Percentiles rank a stretch among this genome's conserved stretches.
These are phyloP conservation scores for Embiotoca jacksoni DNA, from an alignment of 2,113 vertebrate genomes.

Conservation along the genomic window DNA sequence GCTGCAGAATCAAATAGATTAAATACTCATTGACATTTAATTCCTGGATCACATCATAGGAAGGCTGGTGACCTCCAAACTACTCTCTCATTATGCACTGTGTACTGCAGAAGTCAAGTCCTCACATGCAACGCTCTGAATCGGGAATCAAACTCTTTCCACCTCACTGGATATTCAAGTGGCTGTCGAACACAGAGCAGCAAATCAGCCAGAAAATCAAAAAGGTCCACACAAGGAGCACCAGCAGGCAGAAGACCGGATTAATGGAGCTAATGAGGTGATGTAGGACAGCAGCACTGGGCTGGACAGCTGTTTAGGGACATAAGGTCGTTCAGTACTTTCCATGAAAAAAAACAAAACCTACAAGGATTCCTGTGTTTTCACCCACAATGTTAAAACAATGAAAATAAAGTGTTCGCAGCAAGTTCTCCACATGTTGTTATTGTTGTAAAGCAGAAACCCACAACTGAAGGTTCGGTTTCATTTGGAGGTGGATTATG, in stretches of 20 bases:
- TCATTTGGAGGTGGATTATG: too few species aligned
- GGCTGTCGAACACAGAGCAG: slow-evolving; percentile 22
- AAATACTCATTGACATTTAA: slow-evolving; percentile 70
- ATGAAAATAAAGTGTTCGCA: background rate
- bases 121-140: background rate
- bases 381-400: background rate
- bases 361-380: background rate
- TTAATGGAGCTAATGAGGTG: slow-evolving; percentile 66
- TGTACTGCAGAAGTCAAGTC: slow-evolving; percentile 34
- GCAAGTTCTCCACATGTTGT: background rate
- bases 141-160: slow-evolving; percentile 21
- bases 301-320: slow-evolving; percentile 12
- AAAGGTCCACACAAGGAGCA: slow-evolving; percentile 30
- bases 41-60: slow-evolving; percentile 43
- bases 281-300: slow-evolving; percentile 45
- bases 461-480: background rate
- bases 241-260: slow-evolving; percentile 46
- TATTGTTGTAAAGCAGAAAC: background rate
- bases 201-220: slow-evolving; percentile 66
- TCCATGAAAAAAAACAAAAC: background rate
- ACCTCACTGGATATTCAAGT: slow-evolving; percentile 34
- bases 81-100: slow-evolving; percentile 9
- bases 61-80: slow-evolving; percentile 29
- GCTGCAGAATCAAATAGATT: slow-evolving; percentile 31
- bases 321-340: slow-evolving; percentile 31